Evolutionary conservation across 2,797 vertebrate species (phyloP), one percentile per base, ranked within the genome.

Genomic region (Myotis pilosus): DNA sequence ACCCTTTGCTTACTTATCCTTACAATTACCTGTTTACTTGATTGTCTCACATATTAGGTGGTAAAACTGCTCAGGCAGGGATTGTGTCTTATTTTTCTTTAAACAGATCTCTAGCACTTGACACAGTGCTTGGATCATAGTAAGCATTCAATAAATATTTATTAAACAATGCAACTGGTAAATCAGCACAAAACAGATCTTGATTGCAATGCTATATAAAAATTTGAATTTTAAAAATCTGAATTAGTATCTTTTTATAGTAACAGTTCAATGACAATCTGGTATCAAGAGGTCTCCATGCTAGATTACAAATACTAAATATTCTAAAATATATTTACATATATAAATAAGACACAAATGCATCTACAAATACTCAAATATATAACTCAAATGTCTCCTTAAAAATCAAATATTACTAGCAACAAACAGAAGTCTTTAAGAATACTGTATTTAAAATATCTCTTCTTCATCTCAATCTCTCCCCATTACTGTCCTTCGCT

Each of bases 401-500:
- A 89, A 89, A 87, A 92, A 92, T 89, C 17, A 87, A 84, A 93
- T 64, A 64, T 71, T 87, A 47, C 25, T 79, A 86, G 2, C 55
- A 69, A 92, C 11, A 53, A 79, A 95, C 3, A 89, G 6, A 92
- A 86, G 92, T 68, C 28, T 68, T 38, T 16, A 93, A 36, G 12
- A 55, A 69, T 62, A 33, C 5, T 76, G n/a, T 33, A 88, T 49
- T 90, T 72, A 79, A 47, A 89, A 57, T 80, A 22, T 74, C 13
- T 20, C 38, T 53, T 89, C n/a, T 81, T 94, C 71, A n/a, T 79
- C 36, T 87, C 69, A 81, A 36, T 82, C 60, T 95, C n/a, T 94
- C 55, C 49, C 44, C 4, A 75, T 33, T 22, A 55, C 23, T 89
- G 53, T 89, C 41, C 44, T 87, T 79, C 76, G 44, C 2, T 36